A percentile compares a stretch with the other conserved stretches of the same genome.
Evolutionary conservation across 1,140 invertebrate species (phyloP).

Genomic region (Papilio dardanus): DNA sequence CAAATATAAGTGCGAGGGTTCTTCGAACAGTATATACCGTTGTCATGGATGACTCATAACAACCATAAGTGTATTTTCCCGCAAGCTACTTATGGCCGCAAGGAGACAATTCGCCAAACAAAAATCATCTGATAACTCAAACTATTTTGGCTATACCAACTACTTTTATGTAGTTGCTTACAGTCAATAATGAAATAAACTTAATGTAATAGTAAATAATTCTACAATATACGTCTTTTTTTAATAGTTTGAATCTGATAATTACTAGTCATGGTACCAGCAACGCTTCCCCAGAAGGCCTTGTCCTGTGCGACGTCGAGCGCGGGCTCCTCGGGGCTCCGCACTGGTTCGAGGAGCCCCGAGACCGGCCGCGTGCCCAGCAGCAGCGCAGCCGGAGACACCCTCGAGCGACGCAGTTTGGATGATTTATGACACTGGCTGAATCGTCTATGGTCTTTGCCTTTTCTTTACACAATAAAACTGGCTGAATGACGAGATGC

Average conservation of each 20-base stretch:
- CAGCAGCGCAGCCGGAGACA: conserved; percentile 76
- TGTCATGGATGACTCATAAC: conserved; percentile 10
- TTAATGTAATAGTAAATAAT: background rate
- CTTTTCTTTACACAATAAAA: background rate
- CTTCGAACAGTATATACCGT: background rate
- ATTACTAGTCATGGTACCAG: conserved; percentile 69
- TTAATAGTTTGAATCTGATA: conserved; percentile 19
- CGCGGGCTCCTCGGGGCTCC: conserved; percentile 77
- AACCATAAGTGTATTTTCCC: background rate
- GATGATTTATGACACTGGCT: conserved; percentile 40
- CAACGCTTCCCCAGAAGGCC: conserved; percentile 76
- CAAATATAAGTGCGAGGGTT: background rate
- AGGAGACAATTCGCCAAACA: background rate
- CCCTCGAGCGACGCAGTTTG: conserved; percentile 76
- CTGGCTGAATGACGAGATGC: background rate
- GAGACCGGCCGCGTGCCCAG: conserved; percentile 75
- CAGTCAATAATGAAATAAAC: background rate
- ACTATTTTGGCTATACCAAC: background rate
- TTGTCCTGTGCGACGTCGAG: conserved; percentile 80
- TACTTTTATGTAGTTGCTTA: background rate
- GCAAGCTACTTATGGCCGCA: background rate
- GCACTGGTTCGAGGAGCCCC: conserved; percentile 71
- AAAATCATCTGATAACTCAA: background rate
- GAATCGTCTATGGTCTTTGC: background rate
- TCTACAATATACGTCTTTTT: conserved; percentile 3